A percentile compares a stretch with the other conserved stretches of the same genome.
Conservation (phyloP, 2,113 vertebrate genomes). For the Mionectes macconnelli region DNA sequence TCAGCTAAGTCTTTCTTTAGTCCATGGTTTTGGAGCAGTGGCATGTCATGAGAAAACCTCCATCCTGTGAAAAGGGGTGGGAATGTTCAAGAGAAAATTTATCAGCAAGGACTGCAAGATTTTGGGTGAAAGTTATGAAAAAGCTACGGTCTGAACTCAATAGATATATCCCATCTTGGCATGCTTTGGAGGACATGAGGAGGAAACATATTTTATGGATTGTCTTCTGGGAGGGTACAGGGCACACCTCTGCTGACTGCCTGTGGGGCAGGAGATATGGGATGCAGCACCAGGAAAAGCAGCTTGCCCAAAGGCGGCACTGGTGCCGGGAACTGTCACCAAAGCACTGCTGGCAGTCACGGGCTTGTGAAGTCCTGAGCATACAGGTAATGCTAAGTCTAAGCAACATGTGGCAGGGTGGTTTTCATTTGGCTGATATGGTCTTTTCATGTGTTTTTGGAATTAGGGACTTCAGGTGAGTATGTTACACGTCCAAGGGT, state of each 20-base stretch:
- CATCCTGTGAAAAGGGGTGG: neutral
- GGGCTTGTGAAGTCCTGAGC: neutral
- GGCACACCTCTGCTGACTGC: neutral
- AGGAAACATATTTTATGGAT: neutral
- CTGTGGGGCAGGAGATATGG: rapidly evolving
- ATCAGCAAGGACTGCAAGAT: neutral
- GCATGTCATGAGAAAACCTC: neutral
- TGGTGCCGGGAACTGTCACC: neutral
- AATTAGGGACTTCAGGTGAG: neutral
- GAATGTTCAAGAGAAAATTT: neutral
- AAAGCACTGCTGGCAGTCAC: neutral
- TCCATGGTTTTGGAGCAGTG: neutral
- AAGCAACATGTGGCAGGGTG: neutral
- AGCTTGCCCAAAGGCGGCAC: neutral
- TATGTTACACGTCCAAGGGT: neutral
- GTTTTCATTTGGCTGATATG: neutral
- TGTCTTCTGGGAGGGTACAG: neutral
- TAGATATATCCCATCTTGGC: neutral
- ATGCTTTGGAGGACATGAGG: neutral
- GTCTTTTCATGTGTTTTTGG: neutral
- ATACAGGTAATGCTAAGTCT: rapidly evolving
- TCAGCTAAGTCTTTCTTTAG: neutral
- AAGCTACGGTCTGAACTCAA: neutral
- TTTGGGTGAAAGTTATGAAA: neutral
- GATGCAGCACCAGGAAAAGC: neutral